phyloP scores from a whole-genome alignment of 2,113 vertebrate species.

The Thamnaconus septentrionalis region DNA sequence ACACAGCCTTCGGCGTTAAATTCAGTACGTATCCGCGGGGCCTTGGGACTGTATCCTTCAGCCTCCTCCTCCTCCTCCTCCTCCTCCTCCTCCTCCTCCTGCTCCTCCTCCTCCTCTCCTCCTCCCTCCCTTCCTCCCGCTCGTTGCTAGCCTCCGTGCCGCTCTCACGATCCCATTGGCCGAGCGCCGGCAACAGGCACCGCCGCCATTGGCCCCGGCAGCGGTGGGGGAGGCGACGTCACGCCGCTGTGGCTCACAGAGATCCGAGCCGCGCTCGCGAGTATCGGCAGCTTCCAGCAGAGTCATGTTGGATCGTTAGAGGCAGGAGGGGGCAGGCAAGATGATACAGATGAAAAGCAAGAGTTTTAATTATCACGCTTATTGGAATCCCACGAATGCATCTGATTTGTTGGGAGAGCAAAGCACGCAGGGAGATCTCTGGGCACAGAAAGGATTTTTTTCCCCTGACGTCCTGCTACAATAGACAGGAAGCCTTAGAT shows the following conservation, averaged over 20 bases:
- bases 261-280: conserved; percentile 33
- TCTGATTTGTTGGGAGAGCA: conserved; percentile 27
- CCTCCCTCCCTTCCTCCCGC: conserved; percentile 26
- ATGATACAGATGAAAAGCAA: conserved; percentile 27
- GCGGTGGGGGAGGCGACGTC: conserved; percentile 44
- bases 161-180: conserved; percentile 59
- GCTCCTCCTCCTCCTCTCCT: conserved; percentile 26
- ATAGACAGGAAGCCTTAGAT: conserved; percentile 4
- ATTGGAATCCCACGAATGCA: conserved; percentile 19
- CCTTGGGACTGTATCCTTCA: conserved; percentile 51
- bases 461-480: not conserved
- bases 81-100: conserved; percentile 11
- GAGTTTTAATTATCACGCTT: conserved; percentile 43
- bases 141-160: conserved; percentile 68
- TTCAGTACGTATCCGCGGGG: conserved; percentile 39
- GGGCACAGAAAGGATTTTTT: conserved; percentile 6
- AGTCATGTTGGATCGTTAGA: conserved; percentile 26
- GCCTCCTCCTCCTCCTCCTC: conserved; percentile 27
- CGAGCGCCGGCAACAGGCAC: conserved; percentile 25
- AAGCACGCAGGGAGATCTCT: conserved; percentile 13
- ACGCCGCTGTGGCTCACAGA: conserved; percentile 43
- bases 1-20: conserved; percentile 38
- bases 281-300: conserved; percentile 38
- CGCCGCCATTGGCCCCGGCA: conserved; percentile 54
- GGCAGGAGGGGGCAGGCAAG: conserved; percentile 24